Conservation (phyloP, 92 coral and sea anemone species). For the Epizoanthus illoricatus region DNA sequence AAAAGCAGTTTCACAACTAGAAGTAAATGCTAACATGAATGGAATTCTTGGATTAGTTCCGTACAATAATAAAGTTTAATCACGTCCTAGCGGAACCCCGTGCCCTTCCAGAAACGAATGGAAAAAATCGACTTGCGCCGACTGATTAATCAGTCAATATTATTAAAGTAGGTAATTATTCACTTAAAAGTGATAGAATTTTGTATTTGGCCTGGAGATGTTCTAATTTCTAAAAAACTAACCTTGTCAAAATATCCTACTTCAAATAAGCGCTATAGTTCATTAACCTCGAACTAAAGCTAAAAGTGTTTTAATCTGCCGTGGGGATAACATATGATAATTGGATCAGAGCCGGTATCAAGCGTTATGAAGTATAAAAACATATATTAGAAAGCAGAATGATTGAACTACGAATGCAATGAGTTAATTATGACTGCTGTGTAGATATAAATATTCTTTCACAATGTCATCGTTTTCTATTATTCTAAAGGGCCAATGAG, state of each 20-base stretch:
- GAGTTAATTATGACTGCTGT: constrained; percentile 19
- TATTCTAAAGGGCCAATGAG: constrained; percentile 26
- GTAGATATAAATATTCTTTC: constrained; percentile 9
- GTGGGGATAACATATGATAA: constrained; percentile 4
- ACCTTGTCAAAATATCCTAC: constrained; percentile 19
- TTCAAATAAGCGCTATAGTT: not conserved
- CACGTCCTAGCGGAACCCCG: constrained; percentile 24
- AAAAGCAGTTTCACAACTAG: constrained; percentile 17
- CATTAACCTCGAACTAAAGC: not conserved
- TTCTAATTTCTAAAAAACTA: not conserved
- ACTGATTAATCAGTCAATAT: constrained; percentile 26
- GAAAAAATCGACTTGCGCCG: not conserved
- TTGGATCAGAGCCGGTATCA: not conserved
- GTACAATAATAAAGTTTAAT: constrained; percentile 24
- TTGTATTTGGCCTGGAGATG: not conserved
- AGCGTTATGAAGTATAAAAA: not conserved
- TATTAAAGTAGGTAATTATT: constrained; percentile 30
- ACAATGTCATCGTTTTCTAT: constrained; percentile 16
- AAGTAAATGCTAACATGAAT: constrained; percentile 19
- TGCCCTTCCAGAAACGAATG: not conserved
- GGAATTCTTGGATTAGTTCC: constrained; percentile 13
- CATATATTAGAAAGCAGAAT: constrained; percentile 17
- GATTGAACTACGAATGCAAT: constrained; percentile 15
- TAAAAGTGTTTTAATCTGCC: no score
- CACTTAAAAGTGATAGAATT: constrained; percentile 17